These are phyloP conservation scores for Exocentrus adspersus DNA, from an alignment of 2,888 invertebrate species.

Conservation along the genomic window DNA sequence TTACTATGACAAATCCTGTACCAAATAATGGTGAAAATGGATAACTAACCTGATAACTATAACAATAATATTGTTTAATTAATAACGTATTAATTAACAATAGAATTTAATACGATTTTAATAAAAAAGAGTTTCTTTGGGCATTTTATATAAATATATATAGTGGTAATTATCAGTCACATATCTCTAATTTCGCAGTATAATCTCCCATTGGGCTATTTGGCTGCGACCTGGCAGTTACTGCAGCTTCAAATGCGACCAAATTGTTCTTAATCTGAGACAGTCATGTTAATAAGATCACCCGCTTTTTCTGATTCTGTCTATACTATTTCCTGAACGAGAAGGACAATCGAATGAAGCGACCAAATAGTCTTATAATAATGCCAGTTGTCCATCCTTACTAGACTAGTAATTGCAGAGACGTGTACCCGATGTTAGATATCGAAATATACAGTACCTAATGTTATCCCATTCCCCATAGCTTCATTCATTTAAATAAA, in stretches of 20 bases:
- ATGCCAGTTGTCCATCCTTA: slow-evolving; percentile 58
- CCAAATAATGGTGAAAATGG: slow-evolving; percentile 44
- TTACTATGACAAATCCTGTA: slow-evolving; percentile 55
- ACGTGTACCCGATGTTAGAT: slow-evolving; percentile 60
- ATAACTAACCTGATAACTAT: slow-evolving; percentile 55
- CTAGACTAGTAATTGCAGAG: slow-evolving; percentile 58
- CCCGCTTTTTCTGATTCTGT: slow-evolving; percentile 41
- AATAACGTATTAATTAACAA: slow-evolving; percentile 60
- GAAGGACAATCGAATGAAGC: slow-evolving; percentile 55
- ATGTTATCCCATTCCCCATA: slow-evolving; percentile 56
- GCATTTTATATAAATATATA: slow-evolving; percentile 55
- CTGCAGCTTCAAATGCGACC: slow-evolving; percentile 25
- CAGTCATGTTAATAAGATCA: slow-evolving; percentile 25
- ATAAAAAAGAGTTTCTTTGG: slow-evolving; percentile 61
- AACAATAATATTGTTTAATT: slow-evolving; percentile 62
- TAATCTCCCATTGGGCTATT: slow-evolving; percentile 38
- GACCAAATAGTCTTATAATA: slow-evolving; percentile 58
- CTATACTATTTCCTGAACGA: slow-evolving; percentile 55
- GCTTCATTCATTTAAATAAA: slow-evolving; percentile 52
- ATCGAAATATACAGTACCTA: slow-evolving; percentile 53
- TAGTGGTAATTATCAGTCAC: slow-evolving; percentile 47
- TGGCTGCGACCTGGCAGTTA: slow-evolving; percentile 28
- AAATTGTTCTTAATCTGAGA: slow-evolving; percentile 31
- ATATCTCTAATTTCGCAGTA: slow-evolving; percentile 49
- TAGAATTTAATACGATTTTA: slow-evolving; percentile 64